These are phyloP conservation scores for Drosophila nannoptera DNA, from an alignment of 1,140 invertebrate species.

Conservation along the genomic window DNA sequence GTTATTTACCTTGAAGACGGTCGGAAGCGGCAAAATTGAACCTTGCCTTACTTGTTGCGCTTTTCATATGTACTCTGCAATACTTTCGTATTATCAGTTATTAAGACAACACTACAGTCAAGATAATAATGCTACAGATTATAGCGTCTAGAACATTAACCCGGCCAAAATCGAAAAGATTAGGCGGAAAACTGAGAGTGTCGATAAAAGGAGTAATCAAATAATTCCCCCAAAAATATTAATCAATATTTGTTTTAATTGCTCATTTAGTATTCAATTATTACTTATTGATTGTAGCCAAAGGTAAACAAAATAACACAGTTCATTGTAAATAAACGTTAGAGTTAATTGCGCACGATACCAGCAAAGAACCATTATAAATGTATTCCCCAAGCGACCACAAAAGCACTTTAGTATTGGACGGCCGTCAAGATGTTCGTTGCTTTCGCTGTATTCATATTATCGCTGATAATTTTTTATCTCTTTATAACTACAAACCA, in stretches of 20 bases:
- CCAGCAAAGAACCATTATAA: conserved; percentile 1
- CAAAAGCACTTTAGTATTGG: conserved; percentile 14
- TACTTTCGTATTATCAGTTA: conserved; percentile 41
- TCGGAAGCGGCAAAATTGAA: conserved; percentile 55
- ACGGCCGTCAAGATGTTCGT: conserved; percentile 45
- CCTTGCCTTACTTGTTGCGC: conserved; percentile 58
- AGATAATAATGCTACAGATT: conserved; percentile 64
- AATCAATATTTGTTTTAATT: conserved; percentile 20
- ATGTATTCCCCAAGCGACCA: conserved; percentile 8
- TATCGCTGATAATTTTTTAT: conserved; percentile 66
- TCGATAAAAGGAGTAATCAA: neutral
- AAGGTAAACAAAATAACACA: conserved; percentile 39
- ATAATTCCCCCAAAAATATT: conserved; percentile 7
- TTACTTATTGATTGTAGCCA: conserved; percentile 3
- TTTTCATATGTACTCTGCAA: conserved; percentile 29
- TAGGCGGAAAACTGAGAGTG: conserved; percentile 35
- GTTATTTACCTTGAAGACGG: conserved; percentile 21
- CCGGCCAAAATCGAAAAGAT: conserved; percentile 49
- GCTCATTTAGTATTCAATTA: conserved; percentile 8
- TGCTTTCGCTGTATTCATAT: conserved; percentile 55
- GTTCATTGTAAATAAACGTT: conserved; percentile 26
- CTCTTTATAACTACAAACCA: conserved; percentile 62
- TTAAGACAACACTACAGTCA: conserved; percentile 11
- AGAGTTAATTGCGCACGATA: conserved; percentile 23
- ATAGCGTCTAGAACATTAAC: conserved; percentile 39